Evolutionary conservation across 2,113 vertebrate genomes (phyloP).

Genomic region (Ammodytes dubius): DNA sequence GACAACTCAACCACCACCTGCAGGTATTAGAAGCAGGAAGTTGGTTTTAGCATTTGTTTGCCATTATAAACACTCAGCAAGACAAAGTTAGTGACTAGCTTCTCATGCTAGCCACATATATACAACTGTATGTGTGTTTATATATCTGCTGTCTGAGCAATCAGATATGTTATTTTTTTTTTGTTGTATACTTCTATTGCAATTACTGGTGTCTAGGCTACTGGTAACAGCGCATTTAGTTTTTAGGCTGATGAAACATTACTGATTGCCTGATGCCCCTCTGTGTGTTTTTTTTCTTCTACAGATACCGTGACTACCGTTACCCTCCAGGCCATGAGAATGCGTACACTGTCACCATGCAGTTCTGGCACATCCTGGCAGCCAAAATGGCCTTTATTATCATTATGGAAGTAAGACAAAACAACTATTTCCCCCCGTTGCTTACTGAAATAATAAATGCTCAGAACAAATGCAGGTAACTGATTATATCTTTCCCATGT

Average conservation of each 20-base stretch:
- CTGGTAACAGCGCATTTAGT: not conserved
- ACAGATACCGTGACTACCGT: constrained; percentile 90
- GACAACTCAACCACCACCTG: constrained; percentile 82
- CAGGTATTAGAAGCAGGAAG: constrained; percentile 84
- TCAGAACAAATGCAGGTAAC: not conserved
- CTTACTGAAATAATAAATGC: not conserved
- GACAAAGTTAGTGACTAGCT: not conserved
- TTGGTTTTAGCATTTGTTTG: not conserved
- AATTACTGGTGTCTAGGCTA: not conserved
- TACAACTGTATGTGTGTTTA: not conserved
- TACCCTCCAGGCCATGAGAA: constrained; percentile 88
- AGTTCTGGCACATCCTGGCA: constrained; percentile 97
- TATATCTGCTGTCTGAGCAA: no score
- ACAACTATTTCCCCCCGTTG: not conserved
- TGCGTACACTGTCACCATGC: constrained; percentile 89
- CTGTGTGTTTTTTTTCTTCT: constrained; percentile 13
- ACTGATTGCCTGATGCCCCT: not conserved
- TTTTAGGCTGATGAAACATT: not conserved
- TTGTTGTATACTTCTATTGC: not conserved
- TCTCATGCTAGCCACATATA: no score
- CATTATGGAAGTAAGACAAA: constrained; percentile 91
- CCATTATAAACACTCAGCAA: not conserved
- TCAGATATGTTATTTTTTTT: not conserved
- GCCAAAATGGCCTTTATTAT: constrained; percentile 98
- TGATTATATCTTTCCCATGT: not conserved